Evolutionary conservation across 2,797 vertebrate species (phyloP).

Genomic region (Heliangelus exortis): DNA sequence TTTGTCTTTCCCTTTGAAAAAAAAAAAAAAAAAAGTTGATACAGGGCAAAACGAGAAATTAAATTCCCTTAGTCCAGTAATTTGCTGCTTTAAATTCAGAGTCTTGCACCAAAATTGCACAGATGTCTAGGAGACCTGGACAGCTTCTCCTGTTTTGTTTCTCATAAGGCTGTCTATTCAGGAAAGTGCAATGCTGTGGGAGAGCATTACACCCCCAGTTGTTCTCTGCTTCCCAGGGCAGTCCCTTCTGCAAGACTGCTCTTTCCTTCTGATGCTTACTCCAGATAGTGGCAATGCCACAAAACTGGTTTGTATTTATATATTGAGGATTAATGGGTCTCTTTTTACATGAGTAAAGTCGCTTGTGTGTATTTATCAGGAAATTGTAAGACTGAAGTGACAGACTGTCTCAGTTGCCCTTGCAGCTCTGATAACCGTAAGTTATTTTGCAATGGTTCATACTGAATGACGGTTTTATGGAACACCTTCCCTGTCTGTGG

Average conservation of each 20-base stretch:
- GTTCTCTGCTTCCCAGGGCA: neutral
- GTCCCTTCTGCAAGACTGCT: neutral
- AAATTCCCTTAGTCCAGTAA: neutral
- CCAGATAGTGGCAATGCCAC: neutral
- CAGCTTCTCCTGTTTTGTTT: neutral
- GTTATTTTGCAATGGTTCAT: neutral
- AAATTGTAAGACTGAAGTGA: neutral
- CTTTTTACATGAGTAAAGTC: neutral
- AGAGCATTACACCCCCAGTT: neutral
- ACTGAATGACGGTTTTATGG: neutral
- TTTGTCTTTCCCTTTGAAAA: neutral
- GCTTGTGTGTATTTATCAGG: neutral
- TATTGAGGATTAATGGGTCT: neutral
- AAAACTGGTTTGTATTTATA: neutral
- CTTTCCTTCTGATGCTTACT: neutral
- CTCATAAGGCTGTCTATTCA: neutral
- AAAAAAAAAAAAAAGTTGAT: neutral
- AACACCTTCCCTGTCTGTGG: neutral
- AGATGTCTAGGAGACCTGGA: neutral
- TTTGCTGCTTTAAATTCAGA: conserved; percentile 5
- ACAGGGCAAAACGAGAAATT: neutral
- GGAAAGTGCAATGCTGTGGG: neutral
- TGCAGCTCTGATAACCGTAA: neutral
- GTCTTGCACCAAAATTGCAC: conserved; percentile 13
- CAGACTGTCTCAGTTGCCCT: neutral